phyloP scores from a whole-genome alignment of 2,888 invertebrate genomes.

The Acleris holmiana region DNA sequence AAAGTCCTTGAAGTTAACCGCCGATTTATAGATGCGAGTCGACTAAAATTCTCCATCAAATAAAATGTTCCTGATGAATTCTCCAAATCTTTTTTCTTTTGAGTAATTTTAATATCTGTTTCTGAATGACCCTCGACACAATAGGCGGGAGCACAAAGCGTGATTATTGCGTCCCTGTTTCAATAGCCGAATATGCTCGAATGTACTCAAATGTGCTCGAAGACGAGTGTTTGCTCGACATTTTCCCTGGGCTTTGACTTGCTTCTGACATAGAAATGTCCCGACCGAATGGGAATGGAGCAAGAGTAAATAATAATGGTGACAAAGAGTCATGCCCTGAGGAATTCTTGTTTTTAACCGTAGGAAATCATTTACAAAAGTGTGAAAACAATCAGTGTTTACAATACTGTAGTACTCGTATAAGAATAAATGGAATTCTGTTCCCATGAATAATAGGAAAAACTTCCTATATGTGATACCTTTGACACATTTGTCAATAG shows the following conservation, averaged over 20 bases:
- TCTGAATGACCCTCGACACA: constrained; percentile 19
- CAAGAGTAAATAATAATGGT: constrained; percentile 5
- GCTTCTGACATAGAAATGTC: constrained; percentile 1
- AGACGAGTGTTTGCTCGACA: constrained; percentile 12
- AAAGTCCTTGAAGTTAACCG: no score
- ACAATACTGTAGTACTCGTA: no score
- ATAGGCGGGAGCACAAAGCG: constrained; percentile 6
- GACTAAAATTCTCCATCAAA: neutral
- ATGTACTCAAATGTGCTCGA: constrained; percentile 7
- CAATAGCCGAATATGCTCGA: constrained; percentile 13
- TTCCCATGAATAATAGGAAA: no score
- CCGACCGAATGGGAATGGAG: neutral
- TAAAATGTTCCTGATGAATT: constrained; percentile 1
- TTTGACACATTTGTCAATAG: no score
- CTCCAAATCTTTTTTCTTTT: neutral
- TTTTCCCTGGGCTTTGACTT: constrained; percentile 6
- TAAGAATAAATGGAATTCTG: no score
- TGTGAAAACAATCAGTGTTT: no score
- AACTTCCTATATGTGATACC: no score
- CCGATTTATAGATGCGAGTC: neutral
- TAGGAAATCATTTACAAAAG: no score
- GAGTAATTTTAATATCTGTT: constrained; percentile 20
- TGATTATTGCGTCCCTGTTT: constrained; percentile 12
- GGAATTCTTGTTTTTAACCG: neutral
- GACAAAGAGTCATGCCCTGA: neutral